These are phyloP conservation scores for Tachystola acroxantha DNA, from an alignment of 2,888 invertebrate genomes.

Conservation along the genomic window DNA sequence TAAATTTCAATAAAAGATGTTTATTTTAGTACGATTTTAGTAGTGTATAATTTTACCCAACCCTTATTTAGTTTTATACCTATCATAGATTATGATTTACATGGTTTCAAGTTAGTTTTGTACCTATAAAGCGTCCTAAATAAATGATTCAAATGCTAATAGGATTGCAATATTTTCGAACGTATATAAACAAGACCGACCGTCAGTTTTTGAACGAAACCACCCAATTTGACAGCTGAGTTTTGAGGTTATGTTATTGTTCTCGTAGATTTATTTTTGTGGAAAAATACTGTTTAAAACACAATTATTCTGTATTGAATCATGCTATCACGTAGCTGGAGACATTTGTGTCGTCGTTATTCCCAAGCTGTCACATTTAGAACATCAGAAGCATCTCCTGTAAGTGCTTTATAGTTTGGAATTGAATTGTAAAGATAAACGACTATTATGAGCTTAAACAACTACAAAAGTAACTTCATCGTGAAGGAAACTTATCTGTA, in stretches of 20 bases:
- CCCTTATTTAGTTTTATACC: no score
- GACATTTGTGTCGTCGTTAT: conserved; percentile 55
- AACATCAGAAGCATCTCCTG: conserved; percentile 57
- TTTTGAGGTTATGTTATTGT: conserved; percentile 30
- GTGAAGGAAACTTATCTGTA: no score
- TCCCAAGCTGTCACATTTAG: conserved; percentile 61
- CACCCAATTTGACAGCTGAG: conserved; percentile 6
- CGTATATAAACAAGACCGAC: no score
- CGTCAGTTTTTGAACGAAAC: background rate
- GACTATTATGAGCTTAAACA: no score
- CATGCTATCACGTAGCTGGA: conserved; percentile 62
- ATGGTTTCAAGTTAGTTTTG: no score
- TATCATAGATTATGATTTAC: no score
- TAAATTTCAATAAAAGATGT: background rate
- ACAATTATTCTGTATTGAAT: conserved; percentile 1
- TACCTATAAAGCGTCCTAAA: no score
- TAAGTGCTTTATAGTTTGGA: no score
- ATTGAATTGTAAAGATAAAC: background rate
- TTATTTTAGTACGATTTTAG: background rate
- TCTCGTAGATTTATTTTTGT: background rate
- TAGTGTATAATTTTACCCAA: background rate
- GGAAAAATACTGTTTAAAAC: conserved; percentile 2
- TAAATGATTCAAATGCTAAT: no score
- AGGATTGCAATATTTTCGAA: background rate
- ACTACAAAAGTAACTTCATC: no score